Evolutionary conservation across 2,797 vertebrate genomes (phyloP), one percentile per base, ranked within the genome.

Genomic region (Triplophysa bombifrons): DNA sequence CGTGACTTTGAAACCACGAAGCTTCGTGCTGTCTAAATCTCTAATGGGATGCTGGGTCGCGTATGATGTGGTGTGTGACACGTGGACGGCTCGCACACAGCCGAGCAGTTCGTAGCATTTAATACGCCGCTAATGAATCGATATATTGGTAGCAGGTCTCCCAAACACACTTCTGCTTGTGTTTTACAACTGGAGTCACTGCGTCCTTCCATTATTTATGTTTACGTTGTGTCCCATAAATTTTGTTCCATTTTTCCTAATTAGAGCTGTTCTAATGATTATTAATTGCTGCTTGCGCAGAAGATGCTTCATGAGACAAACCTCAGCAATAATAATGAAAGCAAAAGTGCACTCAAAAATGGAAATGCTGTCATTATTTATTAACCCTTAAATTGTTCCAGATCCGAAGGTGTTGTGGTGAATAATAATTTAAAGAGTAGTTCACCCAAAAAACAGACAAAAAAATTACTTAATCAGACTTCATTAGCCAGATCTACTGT

Each of bases 241-340:
- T 86, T 79, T 61, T 48, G 71, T 65, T 84, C 64, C 44, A 78
- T 85, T 85, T 84, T 88, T 88, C 78, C 73, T 86, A 88, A 87
- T 87, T 85, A 84, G 17, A 10, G 13, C 51, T 58, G 3, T 76
- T 83, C 48, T 88, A 75, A 89, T 89, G 81, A 85, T 87, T 88
- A 89, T 90, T 87, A 85, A 86, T 87, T 1, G 65, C 85, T 88
- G 80, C 78, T 81, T 86, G 87, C 84, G 84, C 3, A 71, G 72
- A 76, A 82, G 83, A 78, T 84, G 74, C 82, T 76, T 87, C 87
- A 87, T 88, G 87, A 83, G 81, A 84, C 78, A 84, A 82, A 85
- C 68, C 16, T 30, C 60, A 27, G 12, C 25, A 61, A 30, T 61
- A 12, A 60, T 14, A 17, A 34, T 30, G 17, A 17, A 61, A 34